Evolutionary conservation across 1,140 invertebrate genomes (phyloP).

Genomic region (Solen grandis): DNA sequence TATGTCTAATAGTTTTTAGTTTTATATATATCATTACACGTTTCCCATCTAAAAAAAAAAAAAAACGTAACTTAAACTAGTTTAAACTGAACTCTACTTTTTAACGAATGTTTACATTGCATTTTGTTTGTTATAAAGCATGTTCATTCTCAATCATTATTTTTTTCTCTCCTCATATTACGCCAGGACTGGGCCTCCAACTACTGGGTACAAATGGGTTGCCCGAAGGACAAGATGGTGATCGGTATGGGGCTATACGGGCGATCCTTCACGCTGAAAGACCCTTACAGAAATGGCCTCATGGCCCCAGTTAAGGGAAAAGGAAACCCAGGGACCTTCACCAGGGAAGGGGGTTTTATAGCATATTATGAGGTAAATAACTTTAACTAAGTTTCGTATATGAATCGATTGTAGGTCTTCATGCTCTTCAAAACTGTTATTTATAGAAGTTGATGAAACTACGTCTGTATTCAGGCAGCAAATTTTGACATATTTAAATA

Average conservation of each 20-base stretch:
- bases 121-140: too few relatives aligned
- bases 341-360: conserved; percentile 77
- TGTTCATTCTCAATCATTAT: too few relatives aligned
- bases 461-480: neutral
- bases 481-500: too few relatives aligned
- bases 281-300: conserved; percentile 32
- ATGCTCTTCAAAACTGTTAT: neutral
- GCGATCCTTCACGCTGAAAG: conserved; percentile 62
- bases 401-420: neutral
- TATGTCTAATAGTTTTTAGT: too few relatives aligned
- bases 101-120: too few relatives aligned
- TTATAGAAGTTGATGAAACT: neutral
- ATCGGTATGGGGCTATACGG: conserved; percentile 91
- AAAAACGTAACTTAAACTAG: too few relatives aligned
- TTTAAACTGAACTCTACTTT: too few relatives aligned
- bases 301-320: conserved; percentile 54
- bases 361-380: conserved; percentile 75
- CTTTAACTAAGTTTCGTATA: neutral
- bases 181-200: conserved; percentile 70
- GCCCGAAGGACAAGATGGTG: conserved; percentile 96
- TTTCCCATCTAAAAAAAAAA: too few relatives aligned
- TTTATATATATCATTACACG: too few relatives aligned
- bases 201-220: conserved; percentile 83
- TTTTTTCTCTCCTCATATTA: too few relatives aligned
- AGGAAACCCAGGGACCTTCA: conserved; percentile 83